Conservation (phyloP, 2,797 vertebrate genomes). For the Coluber constrictor region DNA sequence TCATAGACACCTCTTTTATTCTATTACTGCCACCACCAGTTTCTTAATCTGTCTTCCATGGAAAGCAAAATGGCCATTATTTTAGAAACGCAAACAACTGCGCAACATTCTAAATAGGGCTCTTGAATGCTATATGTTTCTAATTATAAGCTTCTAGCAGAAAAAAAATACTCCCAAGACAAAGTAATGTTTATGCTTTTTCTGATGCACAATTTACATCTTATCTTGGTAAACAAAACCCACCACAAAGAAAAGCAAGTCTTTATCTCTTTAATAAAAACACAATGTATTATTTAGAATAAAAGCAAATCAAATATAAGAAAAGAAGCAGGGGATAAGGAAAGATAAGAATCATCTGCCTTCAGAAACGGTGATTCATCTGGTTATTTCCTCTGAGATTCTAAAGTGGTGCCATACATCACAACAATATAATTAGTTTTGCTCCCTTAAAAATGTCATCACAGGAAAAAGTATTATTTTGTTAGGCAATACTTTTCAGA, state of each 20-base stretch:
- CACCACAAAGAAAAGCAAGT: background rate
- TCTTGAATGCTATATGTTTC: background rate
- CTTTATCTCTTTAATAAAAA: slow-evolving; percentile 40
- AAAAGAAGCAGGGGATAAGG: slow-evolving; percentile 21
- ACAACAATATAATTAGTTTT: slow-evolving; percentile 34
- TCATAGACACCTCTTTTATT: background rate
- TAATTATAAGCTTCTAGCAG: background rate
- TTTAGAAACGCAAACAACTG: background rate
- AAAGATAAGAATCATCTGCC: slow-evolving; percentile 25
- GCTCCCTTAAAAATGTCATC: slow-evolving; percentile 26
- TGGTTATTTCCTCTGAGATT: slow-evolving; percentile 32
- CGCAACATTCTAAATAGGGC: background rate
- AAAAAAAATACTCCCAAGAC: background rate
- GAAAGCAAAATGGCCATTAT: background rate
- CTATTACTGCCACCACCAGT: background rate
- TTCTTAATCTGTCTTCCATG: background rate
- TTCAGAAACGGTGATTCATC: slow-evolving; percentile 31
- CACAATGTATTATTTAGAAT: slow-evolving; percentile 34
- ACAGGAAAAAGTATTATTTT: slow-evolving; percentile 16
- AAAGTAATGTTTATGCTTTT: background rate
- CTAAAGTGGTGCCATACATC: slow-evolving; percentile 28
- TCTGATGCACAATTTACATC: slow-evolving; percentile 18
- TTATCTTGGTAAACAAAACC: slow-evolving; percentile 29
- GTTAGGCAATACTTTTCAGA: slow-evolving; percentile 15
- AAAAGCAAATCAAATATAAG: slow-evolving; percentile 9